Percentiles rank a stretch among this genome's conserved stretches.
These are phyloP conservation scores for Montipora capricornis DNA, from an alignment of 64 coral and sea anemone species.

Conservation along the genomic window DNA sequence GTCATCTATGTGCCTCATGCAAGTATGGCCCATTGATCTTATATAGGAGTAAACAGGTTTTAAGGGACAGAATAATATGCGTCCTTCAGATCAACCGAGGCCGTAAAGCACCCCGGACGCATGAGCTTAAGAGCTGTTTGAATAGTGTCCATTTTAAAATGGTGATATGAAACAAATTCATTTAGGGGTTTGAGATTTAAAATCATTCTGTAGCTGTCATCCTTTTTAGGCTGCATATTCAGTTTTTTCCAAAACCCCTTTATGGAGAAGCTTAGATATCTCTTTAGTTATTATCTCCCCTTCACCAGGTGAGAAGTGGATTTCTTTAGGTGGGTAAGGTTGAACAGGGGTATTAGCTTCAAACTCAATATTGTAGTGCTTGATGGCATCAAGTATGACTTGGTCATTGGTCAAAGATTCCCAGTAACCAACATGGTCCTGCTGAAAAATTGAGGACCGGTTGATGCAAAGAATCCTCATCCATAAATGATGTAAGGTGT, in stretches of 20 bases:
- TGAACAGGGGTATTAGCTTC: background rate
- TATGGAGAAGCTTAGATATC: conserved; percentile 19
- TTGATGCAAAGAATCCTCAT: background rate
- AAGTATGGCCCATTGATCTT: no score
- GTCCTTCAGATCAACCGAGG: no score
- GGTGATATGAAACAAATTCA: no score
- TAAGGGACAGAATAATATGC: no score
- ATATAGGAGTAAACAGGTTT: no score
- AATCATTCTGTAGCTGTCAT: conserved; percentile 46
- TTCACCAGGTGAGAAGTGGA: background rate
- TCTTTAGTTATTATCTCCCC: conserved; percentile 11
- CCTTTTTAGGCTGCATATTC: conserved; percentile 20
- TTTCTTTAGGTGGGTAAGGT: background rate
- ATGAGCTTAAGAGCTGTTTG: no score
- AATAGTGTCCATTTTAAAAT: no score
- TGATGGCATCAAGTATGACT: conserved; percentile 51
- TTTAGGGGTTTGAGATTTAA: conserved; percentile 24
- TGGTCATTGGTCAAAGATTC: conserved; percentile 35
- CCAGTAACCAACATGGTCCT: conserved; percentile 8
- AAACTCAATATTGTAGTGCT: conserved; percentile 38
- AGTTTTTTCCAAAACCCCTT: background rate
- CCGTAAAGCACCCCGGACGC: no score
- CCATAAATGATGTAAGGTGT: background rate
- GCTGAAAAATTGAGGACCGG: background rate
- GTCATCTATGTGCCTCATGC: no score